Base-by-base conservation (phyloP, 2,888 invertebrate genomes). In the Keiferia lycopersicella region DNA sequence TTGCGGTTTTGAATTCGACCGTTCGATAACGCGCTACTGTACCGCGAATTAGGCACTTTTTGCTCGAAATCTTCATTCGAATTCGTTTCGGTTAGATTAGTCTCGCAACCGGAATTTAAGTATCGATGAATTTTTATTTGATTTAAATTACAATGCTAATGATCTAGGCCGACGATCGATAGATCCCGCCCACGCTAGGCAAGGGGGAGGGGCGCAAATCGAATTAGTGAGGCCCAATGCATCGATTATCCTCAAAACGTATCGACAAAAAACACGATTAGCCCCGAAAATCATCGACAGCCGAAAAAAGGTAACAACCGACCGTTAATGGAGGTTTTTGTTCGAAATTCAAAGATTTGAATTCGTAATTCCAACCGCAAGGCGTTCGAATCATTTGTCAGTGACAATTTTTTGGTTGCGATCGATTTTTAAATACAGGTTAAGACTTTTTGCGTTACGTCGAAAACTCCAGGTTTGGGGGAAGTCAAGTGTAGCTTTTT, bases 341-440 rank as follows among this genome's bases (percentile, higher is more conserved):
- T 91, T 87, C 83, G 77, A 84, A 89, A 86, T 84, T 84, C 84
- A 82, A 91, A 89, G 88, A 90, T 91, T 91, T 89, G 91, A 90
- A 90, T 91, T 86, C 90, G 90, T 91, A 88, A 91, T 91, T 91
- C 84, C 82, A 83, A 90, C 91, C 91, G 83, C 91, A 88, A 90
- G 88, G 83, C 89, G 86, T 89, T 88, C 86, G 88, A 88, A 90
- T 90, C 91, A 91, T 91, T 91, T 90, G 91, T 91, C 91, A 91
- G 89, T 91, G 91, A 91, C 91, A 91, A 89, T 91, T 90, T 89
- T 89, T 91, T 89, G 84, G 87, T 81, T 86, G 84, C 90, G 88
- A 91, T 91, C 91, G 91, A 91, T 91, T 91, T 91, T 91, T 91
- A 91, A 91, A 91, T 89, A 89, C 89, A 84, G 88, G 88, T 87